phyloP scores from a whole-genome alignment of 2,797 vertebrate species.

The Centropyge bicolor region DNA sequence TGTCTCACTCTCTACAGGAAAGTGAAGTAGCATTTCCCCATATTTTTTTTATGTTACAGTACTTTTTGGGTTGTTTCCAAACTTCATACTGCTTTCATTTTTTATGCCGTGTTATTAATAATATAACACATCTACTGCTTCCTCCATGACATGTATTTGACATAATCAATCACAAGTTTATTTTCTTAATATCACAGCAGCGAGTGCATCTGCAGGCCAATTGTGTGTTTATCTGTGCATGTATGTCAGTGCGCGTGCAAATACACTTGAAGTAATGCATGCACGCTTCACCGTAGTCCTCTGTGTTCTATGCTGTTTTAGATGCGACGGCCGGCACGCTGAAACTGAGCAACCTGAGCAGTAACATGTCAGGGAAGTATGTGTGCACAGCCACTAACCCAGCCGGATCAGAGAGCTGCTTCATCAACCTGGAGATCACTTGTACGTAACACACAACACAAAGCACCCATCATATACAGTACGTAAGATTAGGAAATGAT shows the following conservation, averaged over 20 bases:
- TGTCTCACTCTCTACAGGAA: neutral
- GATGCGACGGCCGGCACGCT: slow-evolving; percentile 87
- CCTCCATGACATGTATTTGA: neutral
- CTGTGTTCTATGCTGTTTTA: slow-evolving; percentile 61
- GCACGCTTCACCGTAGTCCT: neutral
- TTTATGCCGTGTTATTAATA: neutral
- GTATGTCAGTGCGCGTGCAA: neutral
- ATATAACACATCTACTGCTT: neutral
- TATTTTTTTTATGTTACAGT: neutral
- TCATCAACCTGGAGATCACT: slow-evolving; percentile 89
- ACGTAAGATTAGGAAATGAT: too few species aligned
- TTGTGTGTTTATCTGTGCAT: neutral
- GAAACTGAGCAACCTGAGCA: slow-evolving; percentile 90
- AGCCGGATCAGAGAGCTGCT: slow-evolving; percentile 87
- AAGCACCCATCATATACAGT: neutral
- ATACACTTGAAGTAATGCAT: neutral
- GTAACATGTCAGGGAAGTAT: slow-evolving; percentile 92
- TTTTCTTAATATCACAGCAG: neutral
- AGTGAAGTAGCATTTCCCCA: neutral
- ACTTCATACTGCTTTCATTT: neutral
- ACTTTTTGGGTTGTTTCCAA: neutral
- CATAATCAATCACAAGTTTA: neutral
- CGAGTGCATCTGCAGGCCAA: neutral
- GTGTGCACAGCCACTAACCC: slow-evolving; percentile 88
- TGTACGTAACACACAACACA: slow-evolving; percentile 81